These are phyloP conservation scores for Scortum barcoo DNA, from an alignment of 2,113 vertebrate species.

Conservation along the genomic window DNA sequence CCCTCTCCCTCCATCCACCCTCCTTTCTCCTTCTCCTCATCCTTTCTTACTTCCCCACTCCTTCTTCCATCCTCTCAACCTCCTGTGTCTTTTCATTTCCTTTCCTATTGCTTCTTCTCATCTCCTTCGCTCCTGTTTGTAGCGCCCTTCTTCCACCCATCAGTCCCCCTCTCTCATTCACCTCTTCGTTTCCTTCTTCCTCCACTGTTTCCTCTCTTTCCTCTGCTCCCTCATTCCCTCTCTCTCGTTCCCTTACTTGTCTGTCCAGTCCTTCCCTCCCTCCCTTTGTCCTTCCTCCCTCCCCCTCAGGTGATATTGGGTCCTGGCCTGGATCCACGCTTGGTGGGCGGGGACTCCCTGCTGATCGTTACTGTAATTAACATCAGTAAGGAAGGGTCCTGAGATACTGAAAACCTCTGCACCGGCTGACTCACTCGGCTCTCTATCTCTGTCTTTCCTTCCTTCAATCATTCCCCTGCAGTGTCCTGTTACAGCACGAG, in stretches of 20 bases:
- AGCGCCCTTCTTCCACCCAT: neutral
- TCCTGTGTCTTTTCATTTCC: neutral
- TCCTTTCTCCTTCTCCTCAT: neutral
- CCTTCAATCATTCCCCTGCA: constrained; percentile 20
- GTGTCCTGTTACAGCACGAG: neutral
- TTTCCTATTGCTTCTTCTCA: neutral
- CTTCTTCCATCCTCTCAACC: neutral
- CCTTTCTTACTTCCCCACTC: neutral
- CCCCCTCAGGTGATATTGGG: constrained; percentile 45
- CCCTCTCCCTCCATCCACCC: neutral
- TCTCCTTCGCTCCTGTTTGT: neutral
- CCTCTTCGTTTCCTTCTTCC: neutral
- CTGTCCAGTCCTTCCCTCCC: neutral
- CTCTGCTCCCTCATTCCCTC: neutral
- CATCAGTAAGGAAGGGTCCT: constrained; percentile 58
- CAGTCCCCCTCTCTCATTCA: neutral
- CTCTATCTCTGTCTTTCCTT: constrained; percentile 16
- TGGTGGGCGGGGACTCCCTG: constrained; percentile 42
- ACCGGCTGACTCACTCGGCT: constrained; percentile 23
- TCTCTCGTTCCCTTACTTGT: neutral
- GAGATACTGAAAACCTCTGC: constrained; percentile 61
- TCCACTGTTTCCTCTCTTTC: neutral
- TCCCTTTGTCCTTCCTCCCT: constrained; percentile 15
- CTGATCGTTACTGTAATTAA: constrained; percentile 70
- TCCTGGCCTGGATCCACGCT: constrained; percentile 29